Evolutionary conservation across 2,113 vertebrate species (phyloP), one percentile per base, ranked within the genome.

Genomic region (Cercopithecus mona): DNA sequence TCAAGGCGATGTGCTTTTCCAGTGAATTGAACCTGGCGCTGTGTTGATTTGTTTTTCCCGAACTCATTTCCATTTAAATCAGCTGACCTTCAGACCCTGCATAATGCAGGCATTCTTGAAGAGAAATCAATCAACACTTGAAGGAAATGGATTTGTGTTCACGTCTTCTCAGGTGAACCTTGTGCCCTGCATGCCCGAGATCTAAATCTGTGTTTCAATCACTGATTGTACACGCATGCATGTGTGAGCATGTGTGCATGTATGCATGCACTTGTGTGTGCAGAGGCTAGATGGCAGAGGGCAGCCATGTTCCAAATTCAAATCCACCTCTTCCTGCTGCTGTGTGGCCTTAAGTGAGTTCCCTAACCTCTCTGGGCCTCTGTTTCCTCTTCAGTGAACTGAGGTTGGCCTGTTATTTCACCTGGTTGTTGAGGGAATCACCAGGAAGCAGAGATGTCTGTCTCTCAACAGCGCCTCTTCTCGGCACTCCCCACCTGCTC

Each of bases 61-160:
- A 96, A 96, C 93, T 95, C 18, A 68, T 61, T 97, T 94, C 95
- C 90, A 73, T 90, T 88, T 72, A 52, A 92, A 82, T 76, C 76
- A 52, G 76, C 93, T 85, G 93, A 88, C 91, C 92, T 92, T 38
- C 88, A 5, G 92, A 2, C 9, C 35, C 57, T 59, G 66, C 96
- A 57, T 86, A 88, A 92, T 89, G 82, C 86, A 78, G 75, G 40
- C 2, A 32, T 48, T 59, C 64, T 76, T 9, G 70, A 59, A 70
- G 66, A 43, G 68, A 94, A 93, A 97, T 79, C 93, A 68, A 79
- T 96, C 52, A 12, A 8, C 38, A 80, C 66, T 48, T 57, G 82
- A 40, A 64, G 93, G 93, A 92, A 90, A 96, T 55, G 81, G 59
- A 89, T 66, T 52, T 89, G 87, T 8, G n/a, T 68, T 78, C 1